phyloP scores from a whole-genome alignment of 2,113 vertebrate genomes.

The Bettongia penicillata region DNA sequence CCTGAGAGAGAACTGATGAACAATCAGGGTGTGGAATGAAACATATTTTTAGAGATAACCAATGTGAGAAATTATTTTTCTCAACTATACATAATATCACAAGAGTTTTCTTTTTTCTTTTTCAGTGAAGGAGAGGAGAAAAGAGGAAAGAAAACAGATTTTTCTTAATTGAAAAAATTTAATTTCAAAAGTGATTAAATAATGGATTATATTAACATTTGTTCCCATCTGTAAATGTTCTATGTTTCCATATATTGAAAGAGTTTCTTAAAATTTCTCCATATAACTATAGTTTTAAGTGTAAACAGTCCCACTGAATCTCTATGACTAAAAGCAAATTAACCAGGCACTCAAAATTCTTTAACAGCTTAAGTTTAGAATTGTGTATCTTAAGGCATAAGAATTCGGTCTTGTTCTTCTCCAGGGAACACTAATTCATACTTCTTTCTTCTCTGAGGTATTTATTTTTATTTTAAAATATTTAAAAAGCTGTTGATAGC shows the following conservation, averaged over 20 bases:
- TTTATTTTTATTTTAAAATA: not conserved
- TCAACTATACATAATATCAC: not conserved
- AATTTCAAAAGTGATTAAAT: not conserved
- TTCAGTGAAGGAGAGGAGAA: not conserved
- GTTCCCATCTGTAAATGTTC: not conserved
- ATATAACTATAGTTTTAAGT: not conserved
- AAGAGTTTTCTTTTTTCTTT: not conserved
- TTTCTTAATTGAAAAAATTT: not conserved
- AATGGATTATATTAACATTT: not conserved
- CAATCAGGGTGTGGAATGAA: not conserved
- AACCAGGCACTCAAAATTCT: too few species aligned
- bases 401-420: not conserved
- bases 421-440: not conserved
- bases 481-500: not conserved
- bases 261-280: not conserved
- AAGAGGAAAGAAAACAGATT: not conserved
- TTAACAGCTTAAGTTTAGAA: too few species aligned
- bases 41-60: not conserved
- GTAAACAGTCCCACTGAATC: not conserved
- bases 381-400: not conserved
- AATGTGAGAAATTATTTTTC: not conserved
- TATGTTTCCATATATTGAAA: not conserved
- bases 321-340: not conserved
- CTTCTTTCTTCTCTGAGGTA: not conserved
- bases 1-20: not conserved